Percentiles rank a stretch among this genome's conserved stretches.
Conservation (phyloP, 2,797 vertebrate genomes). For the Pseudochaenichthys georgianus region DNA sequence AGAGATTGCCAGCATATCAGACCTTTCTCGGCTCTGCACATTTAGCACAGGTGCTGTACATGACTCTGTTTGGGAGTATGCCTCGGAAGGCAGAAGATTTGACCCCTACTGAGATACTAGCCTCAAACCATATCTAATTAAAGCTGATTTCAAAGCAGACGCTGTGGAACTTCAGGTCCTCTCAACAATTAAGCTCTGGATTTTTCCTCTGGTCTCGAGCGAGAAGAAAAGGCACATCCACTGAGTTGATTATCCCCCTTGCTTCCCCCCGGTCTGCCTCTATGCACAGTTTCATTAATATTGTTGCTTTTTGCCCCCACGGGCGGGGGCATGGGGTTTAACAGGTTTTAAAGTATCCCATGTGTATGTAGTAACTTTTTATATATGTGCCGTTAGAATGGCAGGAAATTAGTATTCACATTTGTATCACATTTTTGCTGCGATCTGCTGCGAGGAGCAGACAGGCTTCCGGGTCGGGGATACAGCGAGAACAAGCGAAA, state of each 20-base stretch:
- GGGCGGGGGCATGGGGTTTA: too few relatives aligned
- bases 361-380: too few relatives aligned
- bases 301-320: too few relatives aligned
- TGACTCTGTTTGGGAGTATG: constrained; percentile 39
- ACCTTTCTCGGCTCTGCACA: constrained; percentile 43
- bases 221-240: constrained; percentile 61
- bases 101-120: constrained; percentile 71
- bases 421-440: too few relatives aligned
- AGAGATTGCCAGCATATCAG: constrained; percentile 59
- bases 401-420: too few relatives aligned
- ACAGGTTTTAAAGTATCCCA: too few relatives aligned
- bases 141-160: constrained; percentile 75
- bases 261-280: constrained; percentile 13
- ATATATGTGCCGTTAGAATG: too few relatives aligned
- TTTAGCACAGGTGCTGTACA: constrained; percentile 38
- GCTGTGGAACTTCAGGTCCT: constrained; percentile 76
- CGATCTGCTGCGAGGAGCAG: too few relatives aligned
- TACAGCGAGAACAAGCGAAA: too few relatives aligned
- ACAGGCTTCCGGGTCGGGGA: too few relatives aligned
- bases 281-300: too few relatives aligned
- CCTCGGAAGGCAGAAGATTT: constrained; percentile 59
- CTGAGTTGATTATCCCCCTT: constrained; percentile 64
- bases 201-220: constrained; percentile 66
- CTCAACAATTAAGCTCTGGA: constrained; percentile 81
- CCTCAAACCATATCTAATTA: constrained; percentile 82